A percentile compares a stretch with the other conserved stretches of the same genome.
Evolutionary conservation across 2,888 invertebrate species (phyloP).

Genomic region (Pyrrhosoma nymphula): DNA sequence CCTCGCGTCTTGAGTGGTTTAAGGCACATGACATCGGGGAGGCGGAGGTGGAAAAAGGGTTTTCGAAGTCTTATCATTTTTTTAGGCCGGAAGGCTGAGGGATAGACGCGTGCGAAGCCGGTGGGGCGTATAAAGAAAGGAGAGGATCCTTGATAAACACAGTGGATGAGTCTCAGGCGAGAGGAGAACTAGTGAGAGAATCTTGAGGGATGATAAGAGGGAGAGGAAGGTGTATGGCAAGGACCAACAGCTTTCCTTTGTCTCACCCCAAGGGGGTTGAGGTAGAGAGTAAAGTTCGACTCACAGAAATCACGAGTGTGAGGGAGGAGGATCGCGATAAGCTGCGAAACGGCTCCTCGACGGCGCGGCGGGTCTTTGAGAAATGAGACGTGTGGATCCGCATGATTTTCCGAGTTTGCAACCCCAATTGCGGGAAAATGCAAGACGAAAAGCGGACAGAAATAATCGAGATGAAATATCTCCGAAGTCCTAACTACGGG

Average conservation of each 20-base stretch:
- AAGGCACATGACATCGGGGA: not conserved
- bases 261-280: not conserved
- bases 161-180: constrained; percentile 52
- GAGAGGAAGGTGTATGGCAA: not conserved
- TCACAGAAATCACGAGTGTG: not conserved
- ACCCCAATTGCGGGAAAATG: too few species aligned
- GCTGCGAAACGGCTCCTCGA: not conserved
- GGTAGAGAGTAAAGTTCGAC: not conserved
- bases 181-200: not conserved
- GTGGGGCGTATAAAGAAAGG: not conserved
- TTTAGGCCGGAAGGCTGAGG: not conserved
- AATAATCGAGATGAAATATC: too few species aligned
- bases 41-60: not conserved
- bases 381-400: too few species aligned
- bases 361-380: too few species aligned
- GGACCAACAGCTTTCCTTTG: not conserved
- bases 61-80: too few species aligned
- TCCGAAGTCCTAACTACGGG: too few species aligned
- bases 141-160: constrained; percentile 14
- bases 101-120: not conserved
- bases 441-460: too few species aligned
- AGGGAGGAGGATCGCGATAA: not conserved
- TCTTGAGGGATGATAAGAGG: not conserved
- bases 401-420: too few species aligned
- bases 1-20: constrained; percentile 49